phyloP scores from a whole-genome alignment of 2,888 invertebrate species.

The Xylota sylvarum region DNA sequence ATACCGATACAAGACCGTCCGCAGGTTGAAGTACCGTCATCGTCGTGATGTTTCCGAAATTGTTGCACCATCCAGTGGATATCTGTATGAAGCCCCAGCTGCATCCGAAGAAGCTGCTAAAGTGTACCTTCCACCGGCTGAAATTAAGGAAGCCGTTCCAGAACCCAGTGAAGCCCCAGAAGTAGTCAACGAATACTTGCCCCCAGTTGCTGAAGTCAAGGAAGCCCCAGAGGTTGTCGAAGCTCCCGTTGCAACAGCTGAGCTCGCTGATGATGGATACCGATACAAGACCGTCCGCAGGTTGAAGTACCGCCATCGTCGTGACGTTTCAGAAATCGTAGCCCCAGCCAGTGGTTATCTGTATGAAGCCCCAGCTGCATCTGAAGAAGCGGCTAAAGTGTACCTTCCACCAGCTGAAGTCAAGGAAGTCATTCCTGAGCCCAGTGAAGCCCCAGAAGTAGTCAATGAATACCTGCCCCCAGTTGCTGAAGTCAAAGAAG shows the following conservation, averaged over 20 bases:
- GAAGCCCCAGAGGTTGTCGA: conserved; percentile 53
- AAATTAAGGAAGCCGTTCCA: conserved; percentile 22
- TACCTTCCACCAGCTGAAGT: conserved; percentile 41
- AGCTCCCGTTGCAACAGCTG: conserved; percentile 40
- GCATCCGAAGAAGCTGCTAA: conserved; percentile 69
- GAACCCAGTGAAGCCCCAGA: conserved; percentile 27
- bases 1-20: conserved; percentile 65
- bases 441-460: conserved; percentile 47
- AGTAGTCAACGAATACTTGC: conserved; percentile 75
- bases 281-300: conserved; percentile 59
- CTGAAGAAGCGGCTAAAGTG: conserved; percentile 24
- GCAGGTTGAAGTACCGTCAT: conserved; percentile 56
- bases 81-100: conserved; percentile 78
- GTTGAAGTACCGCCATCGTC: conserved; percentile 53
- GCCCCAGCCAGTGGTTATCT: conserved; percentile 33
- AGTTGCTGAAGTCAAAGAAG: conserved; percentile 38
- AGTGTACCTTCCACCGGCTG: conserved; percentile 42
- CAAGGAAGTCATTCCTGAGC: background rate
- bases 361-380: conserved; percentile 39
- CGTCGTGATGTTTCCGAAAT: conserved; percentile 78
- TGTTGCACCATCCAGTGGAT: conserved; percentile 35
- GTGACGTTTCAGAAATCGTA: conserved; percentile 61
- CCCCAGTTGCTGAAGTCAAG: conserved; percentile 39
- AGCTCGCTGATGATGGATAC: conserved; percentile 63
- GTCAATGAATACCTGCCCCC: conserved; percentile 76